Conservation (phyloP, 2,113 vertebrate species). For the Cairina moschata region DNA sequence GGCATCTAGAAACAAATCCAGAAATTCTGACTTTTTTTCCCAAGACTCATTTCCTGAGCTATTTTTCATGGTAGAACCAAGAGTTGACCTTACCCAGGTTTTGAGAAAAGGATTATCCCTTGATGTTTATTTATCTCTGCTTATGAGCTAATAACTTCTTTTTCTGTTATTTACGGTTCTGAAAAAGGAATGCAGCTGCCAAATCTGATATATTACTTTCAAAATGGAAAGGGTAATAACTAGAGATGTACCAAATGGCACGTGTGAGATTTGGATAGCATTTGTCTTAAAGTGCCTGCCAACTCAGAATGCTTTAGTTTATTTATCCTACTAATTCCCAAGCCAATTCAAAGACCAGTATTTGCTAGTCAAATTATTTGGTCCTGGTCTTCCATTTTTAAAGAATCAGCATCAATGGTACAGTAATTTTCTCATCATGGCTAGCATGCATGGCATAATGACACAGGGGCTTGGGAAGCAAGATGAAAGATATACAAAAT, state of each 20-base stretch:
- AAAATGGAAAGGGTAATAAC: neutral
- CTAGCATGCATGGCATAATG: neutral
- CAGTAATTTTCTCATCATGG: neutral
- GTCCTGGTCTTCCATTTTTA: neutral
- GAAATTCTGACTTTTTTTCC: neutral
- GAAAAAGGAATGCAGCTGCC: neutral
- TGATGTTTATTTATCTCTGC: neutral
- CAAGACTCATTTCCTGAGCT: neutral
- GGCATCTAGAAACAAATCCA: neutral
- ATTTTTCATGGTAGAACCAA: neutral
- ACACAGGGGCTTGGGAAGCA: neutral
- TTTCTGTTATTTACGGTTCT: neutral
- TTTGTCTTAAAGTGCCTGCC: constrained; percentile 4
- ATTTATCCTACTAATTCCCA: constrained; percentile 16
- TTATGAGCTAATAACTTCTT: neutral
- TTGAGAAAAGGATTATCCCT: neutral
- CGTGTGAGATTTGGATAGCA: neutral
- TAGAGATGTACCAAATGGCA: neutral
- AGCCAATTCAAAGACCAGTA: neutral
- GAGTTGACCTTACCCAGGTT: neutral
- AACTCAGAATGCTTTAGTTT: constrained; percentile 1
- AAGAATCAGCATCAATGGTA: neutral
- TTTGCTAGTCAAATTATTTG: neutral
- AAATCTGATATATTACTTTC: neutral
- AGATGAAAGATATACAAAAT: neutral